These are phyloP conservation scores for Acromyrmex echinatior DNA, from an alignment of 1,140 invertebrate species.

Conservation along the genomic window DNA sequence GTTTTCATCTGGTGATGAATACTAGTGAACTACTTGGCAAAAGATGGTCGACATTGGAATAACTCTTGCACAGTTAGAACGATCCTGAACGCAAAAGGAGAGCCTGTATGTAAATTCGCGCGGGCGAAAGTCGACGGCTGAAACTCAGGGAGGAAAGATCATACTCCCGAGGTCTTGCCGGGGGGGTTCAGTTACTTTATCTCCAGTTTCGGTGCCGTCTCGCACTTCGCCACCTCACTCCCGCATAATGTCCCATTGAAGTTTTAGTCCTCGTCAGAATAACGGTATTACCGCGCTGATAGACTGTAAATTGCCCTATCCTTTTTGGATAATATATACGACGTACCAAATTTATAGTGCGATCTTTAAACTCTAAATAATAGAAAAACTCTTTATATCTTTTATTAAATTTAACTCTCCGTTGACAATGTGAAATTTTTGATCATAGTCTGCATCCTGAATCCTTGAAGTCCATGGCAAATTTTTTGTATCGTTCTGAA, in stretches of 20 bases:
- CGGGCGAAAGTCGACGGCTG: constrained; percentile 44
- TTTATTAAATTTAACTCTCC: not conserved
- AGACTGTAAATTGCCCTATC: constrained; percentile 43
- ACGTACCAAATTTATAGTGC: not conserved
- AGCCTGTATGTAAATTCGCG: constrained; percentile 62
- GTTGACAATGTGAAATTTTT: too few relatives aligned
- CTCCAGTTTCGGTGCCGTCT: not conserved
- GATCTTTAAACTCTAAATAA: not conserved
- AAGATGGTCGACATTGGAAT: constrained; percentile 47
- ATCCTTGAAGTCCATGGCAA: too few relatives aligned
- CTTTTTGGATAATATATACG: not conserved
- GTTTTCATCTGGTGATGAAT: constrained; percentile 38
- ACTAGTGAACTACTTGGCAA: constrained; percentile 40
- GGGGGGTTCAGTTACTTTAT: constrained; percentile 17
- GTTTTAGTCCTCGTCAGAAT: constrained; percentile 55
- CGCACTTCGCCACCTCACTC: constrained; percentile 6
- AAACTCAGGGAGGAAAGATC: constrained; percentile 58
- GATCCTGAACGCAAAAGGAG: constrained; percentile 17
- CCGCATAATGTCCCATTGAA: constrained; percentile 59
- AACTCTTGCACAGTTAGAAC: constrained; percentile 46
- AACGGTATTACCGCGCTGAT: constrained; percentile 35
- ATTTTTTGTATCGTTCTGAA: too few relatives aligned
- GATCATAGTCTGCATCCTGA: too few relatives aligned
- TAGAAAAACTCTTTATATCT: not conserved
- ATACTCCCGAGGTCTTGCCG: constrained; percentile 32